Evolutionary conservation across 2,888 invertebrate genomes (phyloP), one percentile per base, ranked within the genome.

Genomic region (Sarcophaga subvicina): DNA sequence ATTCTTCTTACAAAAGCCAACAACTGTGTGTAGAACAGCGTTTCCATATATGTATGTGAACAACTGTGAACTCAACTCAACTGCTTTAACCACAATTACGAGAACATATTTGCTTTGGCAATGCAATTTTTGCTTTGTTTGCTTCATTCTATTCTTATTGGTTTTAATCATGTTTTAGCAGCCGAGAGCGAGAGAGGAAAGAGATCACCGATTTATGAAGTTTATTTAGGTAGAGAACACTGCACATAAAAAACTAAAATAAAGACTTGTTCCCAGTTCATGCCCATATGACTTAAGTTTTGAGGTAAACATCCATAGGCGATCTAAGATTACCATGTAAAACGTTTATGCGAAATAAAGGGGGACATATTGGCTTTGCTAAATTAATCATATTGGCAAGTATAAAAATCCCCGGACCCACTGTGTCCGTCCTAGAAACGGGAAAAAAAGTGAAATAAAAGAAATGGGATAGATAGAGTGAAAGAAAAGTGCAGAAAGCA

Each of bases 131-230:
- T 54, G 3, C 54, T 54, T 54, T 17, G 37, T 54, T 17, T 17
- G 4, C 14, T 54, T 54, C 14, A 37, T 54, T 54, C 17, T 54
- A 17, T 54, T 54, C 17, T 17, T 54, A 4, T 54, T 54, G 3
- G 54, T 14, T 54, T 54, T 54, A 14, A 54, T 0, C 54, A 49
- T 49, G 49, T 49, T 49, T 14, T 14, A 54, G 17, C 2, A 4
- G 3, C 0, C 8, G 8, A 78, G 62, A 49, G 63, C 54, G 49
- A 75, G 63, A 63, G 59, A 75, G 62, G 63, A 54, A 66, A 75
- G 22, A n/a, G 82, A 82, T 82, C 76, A 82, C 64, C 76, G 82
- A 76, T 82, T 76, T 76, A 69, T 76, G 70, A 76, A 81, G 81
- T 81, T 76, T 59, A 45, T 63, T 62, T 69, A 60, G 17, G 3